Conservation (phyloP, 2,888 invertebrate genomes). For the Cepaea hortensis region DNA sequence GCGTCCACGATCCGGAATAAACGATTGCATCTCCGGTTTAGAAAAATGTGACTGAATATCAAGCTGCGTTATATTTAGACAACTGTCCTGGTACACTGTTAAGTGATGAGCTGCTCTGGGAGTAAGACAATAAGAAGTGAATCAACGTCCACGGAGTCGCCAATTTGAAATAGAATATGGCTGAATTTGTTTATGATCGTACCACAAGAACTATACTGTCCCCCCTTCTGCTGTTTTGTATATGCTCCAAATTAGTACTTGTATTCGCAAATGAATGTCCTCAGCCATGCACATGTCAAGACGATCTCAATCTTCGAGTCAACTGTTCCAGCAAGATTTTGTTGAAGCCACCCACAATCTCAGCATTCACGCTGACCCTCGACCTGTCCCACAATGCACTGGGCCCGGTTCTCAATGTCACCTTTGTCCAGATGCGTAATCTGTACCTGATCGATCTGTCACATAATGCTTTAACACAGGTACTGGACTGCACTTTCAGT, state of each 20-base stretch:
- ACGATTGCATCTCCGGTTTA: no score
- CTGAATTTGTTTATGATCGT: background rate
- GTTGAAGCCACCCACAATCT: conserved; percentile 39
- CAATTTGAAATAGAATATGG: background rate
- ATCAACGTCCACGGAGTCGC: no score
- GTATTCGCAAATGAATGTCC: conserved; percentile 48
- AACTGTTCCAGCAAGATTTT: conserved; percentile 49
- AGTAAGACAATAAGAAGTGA: no score
- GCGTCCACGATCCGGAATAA: no score
- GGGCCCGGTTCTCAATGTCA: conserved; percentile 53
- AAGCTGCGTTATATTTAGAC: no score
- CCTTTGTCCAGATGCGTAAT: conserved; percentile 46
- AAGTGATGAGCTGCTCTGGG: no score
- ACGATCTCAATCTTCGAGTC: conserved; percentile 35
- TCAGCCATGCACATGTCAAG: conserved; percentile 48
- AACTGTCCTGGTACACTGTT: no score
- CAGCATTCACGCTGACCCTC: conserved; percentile 42
- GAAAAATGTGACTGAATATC: no score
- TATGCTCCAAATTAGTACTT: background rate
- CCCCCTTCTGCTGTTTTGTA: background rate
- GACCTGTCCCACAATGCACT: conserved; percentile 53
- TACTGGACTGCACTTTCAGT: conserved; percentile 52
- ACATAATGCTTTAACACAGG: conserved; percentile 51
- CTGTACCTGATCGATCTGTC: conserved; percentile 55
- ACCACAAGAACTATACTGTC: background rate